These are phyloP conservation scores for Zoanthus solanderi DNA, from an alignment of 92 coral and sea anemone species.

Conservation along the genomic window DNA sequence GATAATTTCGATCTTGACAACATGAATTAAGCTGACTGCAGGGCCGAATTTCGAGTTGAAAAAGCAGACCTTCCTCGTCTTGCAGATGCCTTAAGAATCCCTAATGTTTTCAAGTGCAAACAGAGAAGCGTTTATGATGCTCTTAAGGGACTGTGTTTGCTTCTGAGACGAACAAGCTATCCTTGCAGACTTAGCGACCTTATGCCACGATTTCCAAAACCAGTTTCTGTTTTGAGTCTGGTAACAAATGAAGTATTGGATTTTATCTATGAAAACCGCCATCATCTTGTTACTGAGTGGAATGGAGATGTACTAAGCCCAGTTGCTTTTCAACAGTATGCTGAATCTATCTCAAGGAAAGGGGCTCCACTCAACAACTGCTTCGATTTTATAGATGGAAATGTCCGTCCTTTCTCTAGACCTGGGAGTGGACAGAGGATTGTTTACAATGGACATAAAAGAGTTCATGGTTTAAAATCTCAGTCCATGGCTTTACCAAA, in stretches of 20 bases:
- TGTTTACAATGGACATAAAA: constrained; percentile 21
- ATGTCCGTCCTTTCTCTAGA: constrained; percentile 27
- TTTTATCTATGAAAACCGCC: constrained; percentile 19
- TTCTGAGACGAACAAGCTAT: constrained; percentile 29
- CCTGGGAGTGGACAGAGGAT: constrained; percentile 27
- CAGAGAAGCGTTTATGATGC: constrained; percentile 36
- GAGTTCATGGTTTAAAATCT: constrained; percentile 31
- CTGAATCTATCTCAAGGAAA: constrained; percentile 32
- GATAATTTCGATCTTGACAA: constrained; percentile 16
- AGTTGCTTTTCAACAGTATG: constrained; percentile 33
- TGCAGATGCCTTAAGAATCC: constrained; percentile 36
- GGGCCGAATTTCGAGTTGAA: constrained; percentile 54
- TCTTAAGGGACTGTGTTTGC: constrained; percentile 6
- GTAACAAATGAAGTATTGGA: constrained; percentile 2
- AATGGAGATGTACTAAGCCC: constrained; percentile 38
- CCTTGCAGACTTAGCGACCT: constrained; percentile 25
- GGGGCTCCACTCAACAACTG: constrained; percentile 17
- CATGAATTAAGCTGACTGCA: constrained; percentile 51
- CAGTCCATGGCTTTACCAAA: constrained; percentile 30
- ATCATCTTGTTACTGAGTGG: constrained; percentile 41
- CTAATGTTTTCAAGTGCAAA: neutral
- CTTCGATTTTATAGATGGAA: constrained; percentile 32
- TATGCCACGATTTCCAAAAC: constrained; percentile 19
- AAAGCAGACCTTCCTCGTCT: constrained; percentile 54
- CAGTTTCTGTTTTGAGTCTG: constrained; percentile 29